A percentile compares a stretch with the other conserved stretches of the same genome.
These are phyloP conservation scores for Ophion slaviceki DNA, from an alignment of 2,888 invertebrate species.

Conservation along the genomic window DNA sequence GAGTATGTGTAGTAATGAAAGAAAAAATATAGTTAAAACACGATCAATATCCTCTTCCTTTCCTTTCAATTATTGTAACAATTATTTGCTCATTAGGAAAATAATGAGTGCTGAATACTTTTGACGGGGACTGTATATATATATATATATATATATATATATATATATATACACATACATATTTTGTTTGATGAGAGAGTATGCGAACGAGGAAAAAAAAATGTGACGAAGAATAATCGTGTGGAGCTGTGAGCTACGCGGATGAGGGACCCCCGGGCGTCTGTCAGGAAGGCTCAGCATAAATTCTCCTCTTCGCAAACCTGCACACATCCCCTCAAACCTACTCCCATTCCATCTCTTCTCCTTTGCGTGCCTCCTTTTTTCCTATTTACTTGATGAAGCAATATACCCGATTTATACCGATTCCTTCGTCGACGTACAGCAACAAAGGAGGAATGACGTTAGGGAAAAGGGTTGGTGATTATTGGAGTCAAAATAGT, in stretches of 20 bases:
- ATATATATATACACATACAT: constrained; percentile 29
- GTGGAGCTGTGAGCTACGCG: constrained; percentile 52
- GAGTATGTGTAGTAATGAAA: too few species aligned
- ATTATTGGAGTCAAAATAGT: not conserved
- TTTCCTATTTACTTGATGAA: constrained; percentile 28
- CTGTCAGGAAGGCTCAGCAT: constrained; percentile 63
- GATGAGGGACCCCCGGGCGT: constrained; percentile 55
- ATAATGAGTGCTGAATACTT: too few species aligned
- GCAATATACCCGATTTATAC: constrained; percentile 43
- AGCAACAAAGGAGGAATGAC: not conserved
- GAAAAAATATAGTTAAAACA: too few species aligned
- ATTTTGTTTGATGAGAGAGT: constrained; percentile 31
- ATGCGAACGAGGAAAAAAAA: constrained; percentile 33
- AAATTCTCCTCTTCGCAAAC: constrained; percentile 57
- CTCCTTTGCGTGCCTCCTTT: constrained; percentile 1
- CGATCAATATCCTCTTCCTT: too few species aligned
- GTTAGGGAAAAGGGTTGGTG: not conserved
- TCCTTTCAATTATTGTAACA: too few species aligned
- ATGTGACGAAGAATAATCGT: constrained; percentile 66
- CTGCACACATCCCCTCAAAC: constrained; percentile 47
- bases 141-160: constrained; percentile 19
- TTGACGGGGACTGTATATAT: too few species aligned
- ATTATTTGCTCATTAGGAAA: too few species aligned
- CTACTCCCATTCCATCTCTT: constrained; percentile 6
- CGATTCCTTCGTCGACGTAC: not conserved